Evolutionary conservation across 1,140 invertebrate species (phyloP).

Genomic region (Antheraea mylitta): DNA sequence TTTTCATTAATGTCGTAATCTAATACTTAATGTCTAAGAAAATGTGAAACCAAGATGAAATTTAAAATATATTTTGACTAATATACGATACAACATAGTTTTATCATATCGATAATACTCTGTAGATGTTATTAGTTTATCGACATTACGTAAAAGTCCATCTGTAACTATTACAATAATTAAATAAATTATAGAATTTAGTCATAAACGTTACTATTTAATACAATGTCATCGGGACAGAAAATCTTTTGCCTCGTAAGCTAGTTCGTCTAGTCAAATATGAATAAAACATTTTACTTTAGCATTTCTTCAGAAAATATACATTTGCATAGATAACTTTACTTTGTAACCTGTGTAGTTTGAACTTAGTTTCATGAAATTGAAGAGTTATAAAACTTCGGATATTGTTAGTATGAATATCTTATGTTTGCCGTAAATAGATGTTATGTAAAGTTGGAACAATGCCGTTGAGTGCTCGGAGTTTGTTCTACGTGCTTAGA

Average conservation of each 20-base stretch:
- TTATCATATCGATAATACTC: no score
- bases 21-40: no score
- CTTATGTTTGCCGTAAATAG: not conserved
- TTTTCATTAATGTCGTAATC: no score
- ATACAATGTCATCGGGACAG: not conserved
- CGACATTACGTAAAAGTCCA: no score
- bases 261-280: not conserved
- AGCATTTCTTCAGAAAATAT: conserved; percentile 1
- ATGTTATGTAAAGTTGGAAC: not conserved
- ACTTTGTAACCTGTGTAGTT: conserved; percentile 1
- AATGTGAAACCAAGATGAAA: no score
- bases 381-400: not conserved
- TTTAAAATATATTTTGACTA: no score
- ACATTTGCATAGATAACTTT: not conserved
- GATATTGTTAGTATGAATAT: not conserved
- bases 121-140: no score
- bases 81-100: no score
- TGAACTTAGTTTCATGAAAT: conserved; percentile 4
- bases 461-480: not conserved
- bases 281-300: conserved; percentile 3
- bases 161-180: no score
- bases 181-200: no score
- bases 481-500: not conserved
- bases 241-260: not conserved
- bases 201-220: not conserved